These are phyloP conservation scores for Camponotus vicinus DNA, from an alignment of 1,140 invertebrate species.

Conservation along the genomic window DNA sequence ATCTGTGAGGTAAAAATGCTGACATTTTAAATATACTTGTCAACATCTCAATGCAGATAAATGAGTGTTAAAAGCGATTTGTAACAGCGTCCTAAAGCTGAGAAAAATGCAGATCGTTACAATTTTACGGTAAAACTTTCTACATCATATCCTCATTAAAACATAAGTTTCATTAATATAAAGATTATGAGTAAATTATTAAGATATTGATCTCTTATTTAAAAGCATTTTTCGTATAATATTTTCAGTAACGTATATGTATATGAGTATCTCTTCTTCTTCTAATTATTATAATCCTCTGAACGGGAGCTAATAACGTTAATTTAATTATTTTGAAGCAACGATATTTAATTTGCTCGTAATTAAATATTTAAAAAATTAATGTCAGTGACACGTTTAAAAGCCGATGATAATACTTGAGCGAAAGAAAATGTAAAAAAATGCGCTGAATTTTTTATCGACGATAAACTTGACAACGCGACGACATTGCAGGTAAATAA, in stretches of 20 bases:
- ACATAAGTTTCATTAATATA: background rate
- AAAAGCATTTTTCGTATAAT: background rate
- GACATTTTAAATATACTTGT: constrained; percentile 34
- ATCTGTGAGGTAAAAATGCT: constrained; percentile 18
- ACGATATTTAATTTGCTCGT: background rate
- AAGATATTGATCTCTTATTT: background rate
- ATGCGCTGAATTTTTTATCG: background rate
- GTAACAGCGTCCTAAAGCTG: background rate
- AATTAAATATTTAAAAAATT: constrained; percentile 13
- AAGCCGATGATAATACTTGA: background rate
- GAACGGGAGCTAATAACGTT: background rate
- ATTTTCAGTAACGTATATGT: background rate
- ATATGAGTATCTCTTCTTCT: background rate
- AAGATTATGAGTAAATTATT: constrained; percentile 5
- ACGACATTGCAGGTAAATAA: background rate
- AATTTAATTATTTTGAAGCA: background rate
- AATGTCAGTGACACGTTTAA: background rate
- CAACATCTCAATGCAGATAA: constrained; percentile 29
- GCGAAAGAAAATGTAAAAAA: background rate
- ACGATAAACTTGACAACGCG: background rate
- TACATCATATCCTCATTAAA: background rate
- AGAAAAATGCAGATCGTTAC: constrained; percentile 5
- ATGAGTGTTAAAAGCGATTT: background rate
- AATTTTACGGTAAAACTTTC: background rate
- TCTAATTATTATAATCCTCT: background rate